Base-by-base conservation (phyloP, 2,888 invertebrate species). In the Labia minor region DNA sequence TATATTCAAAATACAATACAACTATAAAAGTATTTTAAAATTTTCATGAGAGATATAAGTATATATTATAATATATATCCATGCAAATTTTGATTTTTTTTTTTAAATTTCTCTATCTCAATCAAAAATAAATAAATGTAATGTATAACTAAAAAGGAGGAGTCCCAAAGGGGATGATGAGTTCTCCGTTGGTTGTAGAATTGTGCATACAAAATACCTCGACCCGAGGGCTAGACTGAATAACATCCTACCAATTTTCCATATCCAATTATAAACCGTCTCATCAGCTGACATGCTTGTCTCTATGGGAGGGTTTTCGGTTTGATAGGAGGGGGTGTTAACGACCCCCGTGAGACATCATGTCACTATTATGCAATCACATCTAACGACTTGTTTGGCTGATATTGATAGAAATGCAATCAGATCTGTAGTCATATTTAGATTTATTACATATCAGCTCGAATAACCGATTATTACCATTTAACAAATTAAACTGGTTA, bases 251-350 rank as follows among this genome's bases (percentile, higher is more conserved):
- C 49, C 49, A 49, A 49, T 49, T 49, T 49, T 49, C 49, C 49
- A 49, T 49, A 49, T 49, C 49, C 49, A 49, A 49, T 49, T 49
- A 49, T 49, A 49, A 49, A 49, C 49, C 49, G 49, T 49, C 49
- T 49, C 49, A 49, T 49, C 49, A 49, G 49, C 16, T 49, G 49
- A 49, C 49, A 49, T 49, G 49, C 49, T 49, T 11, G 49, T 16
- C 49, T 49, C 26, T 3, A 26, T 26, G 3, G 16, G 49, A 14
- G n/a, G 49, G 49, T 11, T n/a, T 49, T 11, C 6, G 49, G 16
- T 26, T 26, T 26, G 49, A 10, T 4, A 14, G 49, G 49, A 14
- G 16, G 49, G 49, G 49, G 49, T 49, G 49, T 14, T 49, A 49
- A 49, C 49, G 49, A 49, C 49, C 49, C 49, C 49, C 49, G 49